Evolutionary conservation across 2,797 vertebrate genomes (phyloP).

Genomic region (Pelodytes ibericus): DNA sequence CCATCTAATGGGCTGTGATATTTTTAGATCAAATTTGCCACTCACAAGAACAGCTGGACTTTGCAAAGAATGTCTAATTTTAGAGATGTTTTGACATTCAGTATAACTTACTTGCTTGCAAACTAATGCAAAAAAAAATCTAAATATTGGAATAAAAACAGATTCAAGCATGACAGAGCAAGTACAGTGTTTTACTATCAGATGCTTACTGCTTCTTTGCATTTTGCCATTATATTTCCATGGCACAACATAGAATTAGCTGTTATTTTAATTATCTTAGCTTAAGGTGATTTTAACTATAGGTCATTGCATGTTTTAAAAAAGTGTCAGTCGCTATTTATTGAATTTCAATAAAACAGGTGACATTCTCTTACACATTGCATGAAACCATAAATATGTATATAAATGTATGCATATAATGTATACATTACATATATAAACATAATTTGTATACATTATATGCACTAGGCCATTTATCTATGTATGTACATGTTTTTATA

Average conservation of each 20-base stretch:
- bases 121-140: background rate
- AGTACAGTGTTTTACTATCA: no score
- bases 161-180: no score
- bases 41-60: slow-evolving; percentile 45
- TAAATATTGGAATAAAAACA: no score
- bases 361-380: slow-evolving; percentile 16
- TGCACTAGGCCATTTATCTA: no score
- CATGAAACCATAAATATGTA: no score
- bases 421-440: no score
- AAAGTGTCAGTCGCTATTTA: slow-evolving; percentile 38
- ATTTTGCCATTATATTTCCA: slow-evolving; percentile 15
- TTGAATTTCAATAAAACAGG: slow-evolving; percentile 29
- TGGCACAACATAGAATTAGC: slow-evolving; percentile 24
- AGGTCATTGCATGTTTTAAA: slow-evolving; percentile 32
- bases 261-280: slow-evolving; percentile 44
- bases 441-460: no score
- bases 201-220: slow-evolving; percentile 2
- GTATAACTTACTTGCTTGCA: slow-evolving; percentile 24
- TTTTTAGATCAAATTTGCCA: slow-evolving; percentile 50
- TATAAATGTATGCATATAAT: no score
- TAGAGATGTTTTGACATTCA: slow-evolving; percentile 40
- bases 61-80: slow-evolving; percentile 44
- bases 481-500: no score
- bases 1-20: slow-evolving; percentile 35
- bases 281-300: slow-evolving; percentile 33